Conservation (phyloP, 2,888 invertebrate genomes). For the Ditylenchus weischeri region DNA sequence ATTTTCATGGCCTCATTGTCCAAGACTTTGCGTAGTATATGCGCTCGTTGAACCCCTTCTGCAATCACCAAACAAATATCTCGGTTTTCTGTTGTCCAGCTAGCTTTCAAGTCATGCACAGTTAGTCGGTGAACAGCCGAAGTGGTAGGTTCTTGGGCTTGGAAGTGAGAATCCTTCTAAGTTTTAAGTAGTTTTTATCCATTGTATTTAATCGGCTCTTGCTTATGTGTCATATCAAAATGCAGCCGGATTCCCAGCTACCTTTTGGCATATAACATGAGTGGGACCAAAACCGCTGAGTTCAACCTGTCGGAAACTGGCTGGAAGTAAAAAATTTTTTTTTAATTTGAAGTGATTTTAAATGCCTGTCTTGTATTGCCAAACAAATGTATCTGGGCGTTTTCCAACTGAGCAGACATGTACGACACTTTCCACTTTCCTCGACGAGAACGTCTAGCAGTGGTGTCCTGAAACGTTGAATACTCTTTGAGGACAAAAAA, state of each 20-base stretch:
- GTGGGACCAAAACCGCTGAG: too few relatives aligned
- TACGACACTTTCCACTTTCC: conserved; percentile 40
- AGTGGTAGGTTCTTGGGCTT: conserved; percentile 9
- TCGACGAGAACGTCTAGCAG: conserved; percentile 20
- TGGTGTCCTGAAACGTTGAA: conserved; percentile 17
- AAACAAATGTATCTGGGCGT: conserved; percentile 41
- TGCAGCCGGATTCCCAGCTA: too few relatives aligned
- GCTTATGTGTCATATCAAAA: too few relatives aligned
- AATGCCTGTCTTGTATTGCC: conserved; percentile 31
- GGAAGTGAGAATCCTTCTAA: not conserved
- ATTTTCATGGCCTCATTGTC: conserved; percentile 43
- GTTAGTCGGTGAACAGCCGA: conserved; percentile 42
- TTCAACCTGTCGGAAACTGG: conserved; percentile 25
- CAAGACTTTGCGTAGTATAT: conserved; percentile 39
- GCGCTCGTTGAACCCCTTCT: conserved; percentile 61
- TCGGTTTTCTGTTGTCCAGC: conserved; percentile 94
- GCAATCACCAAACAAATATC: conserved; percentile 68
- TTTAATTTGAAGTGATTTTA: too few relatives aligned
- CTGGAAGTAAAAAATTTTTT: not conserved
- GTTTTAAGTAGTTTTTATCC: too few relatives aligned
- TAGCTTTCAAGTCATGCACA: conserved; percentile 75
- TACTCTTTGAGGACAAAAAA: not conserved
- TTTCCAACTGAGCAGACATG: conserved; percentile 42
- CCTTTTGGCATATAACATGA: too few relatives aligned
- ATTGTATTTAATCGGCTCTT: too few relatives aligned